These are phyloP conservation scores for Deilephila porcellus DNA, from an alignment of 2,888 invertebrate species.

Conservation along the genomic window DNA sequence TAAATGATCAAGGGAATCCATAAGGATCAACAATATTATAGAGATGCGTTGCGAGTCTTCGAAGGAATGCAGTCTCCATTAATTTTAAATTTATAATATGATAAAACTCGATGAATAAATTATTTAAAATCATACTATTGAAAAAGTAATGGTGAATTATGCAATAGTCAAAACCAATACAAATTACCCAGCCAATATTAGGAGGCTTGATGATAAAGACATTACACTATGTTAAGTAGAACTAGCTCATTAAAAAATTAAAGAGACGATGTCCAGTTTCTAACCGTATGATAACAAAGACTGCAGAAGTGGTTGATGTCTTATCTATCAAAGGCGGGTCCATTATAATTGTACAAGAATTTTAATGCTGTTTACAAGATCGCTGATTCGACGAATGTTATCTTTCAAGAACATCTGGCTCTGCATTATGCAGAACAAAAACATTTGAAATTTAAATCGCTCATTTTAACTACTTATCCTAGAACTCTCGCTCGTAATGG, in stretches of 20 bases:
- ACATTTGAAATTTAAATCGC: slow-evolving; percentile 1
- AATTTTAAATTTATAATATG: too few species aligned
- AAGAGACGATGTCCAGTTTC: background rate
- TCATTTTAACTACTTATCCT: background rate
- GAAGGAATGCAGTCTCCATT: too few species aligned
- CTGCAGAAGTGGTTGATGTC: background rate
- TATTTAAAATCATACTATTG: too few species aligned
- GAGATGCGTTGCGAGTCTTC: too few species aligned
- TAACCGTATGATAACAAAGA: background rate
- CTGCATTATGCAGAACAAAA: background rate
- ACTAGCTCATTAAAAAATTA: background rate
- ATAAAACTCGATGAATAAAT: too few species aligned
- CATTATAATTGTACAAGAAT: background rate
- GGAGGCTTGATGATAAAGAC: background rate
- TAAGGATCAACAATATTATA: too few species aligned
- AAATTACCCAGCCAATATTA: too few species aligned
- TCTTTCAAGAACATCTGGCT: background rate
- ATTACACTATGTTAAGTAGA: too few species aligned
- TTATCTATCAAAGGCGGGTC: background rate
- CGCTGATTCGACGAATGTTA: background rate
- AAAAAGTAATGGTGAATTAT: too few species aligned
- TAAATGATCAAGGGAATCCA: too few species aligned
- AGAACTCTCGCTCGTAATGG: background rate
- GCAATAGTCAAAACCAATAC: too few species aligned
- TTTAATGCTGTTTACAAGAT: background rate